A percentile compares a stretch with the other conserved stretches of the same genome.
Conservation (phyloP, 1,140 invertebrate genomes). For the Dryas iulia region DNA sequence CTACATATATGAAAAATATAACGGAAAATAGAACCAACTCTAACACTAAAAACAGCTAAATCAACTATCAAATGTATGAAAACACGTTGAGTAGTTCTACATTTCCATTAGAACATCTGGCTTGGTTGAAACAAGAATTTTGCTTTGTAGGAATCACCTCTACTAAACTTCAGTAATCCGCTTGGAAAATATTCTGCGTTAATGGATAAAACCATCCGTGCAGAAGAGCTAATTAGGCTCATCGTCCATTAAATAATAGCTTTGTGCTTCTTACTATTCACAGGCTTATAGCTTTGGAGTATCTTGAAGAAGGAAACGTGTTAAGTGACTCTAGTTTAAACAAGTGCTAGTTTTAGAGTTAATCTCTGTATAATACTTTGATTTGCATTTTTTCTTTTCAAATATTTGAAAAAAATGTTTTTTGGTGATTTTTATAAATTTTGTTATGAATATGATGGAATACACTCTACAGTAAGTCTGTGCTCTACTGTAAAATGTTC, state of each 20-base stretch:
- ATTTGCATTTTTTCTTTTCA: too few relatives aligned
- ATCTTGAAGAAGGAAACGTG: not conserved
- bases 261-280: not conserved
- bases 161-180: conserved; percentile 20
- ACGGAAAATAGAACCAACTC: too few relatives aligned
- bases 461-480: too few relatives aligned
- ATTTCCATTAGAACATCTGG: conserved; percentile 10
- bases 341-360: not conserved
- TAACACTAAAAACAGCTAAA: too few relatives aligned
- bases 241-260: conserved; percentile 6
- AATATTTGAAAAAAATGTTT: too few relatives aligned
- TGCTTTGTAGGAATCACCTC: conserved; percentile 15
- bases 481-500: too few relatives aligned
- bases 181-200: conserved; percentile 22
- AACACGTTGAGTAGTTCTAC: too few relatives aligned
- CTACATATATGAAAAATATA: too few relatives aligned
- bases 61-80: too few relatives aligned
- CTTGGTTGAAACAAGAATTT: conserved; percentile 15
- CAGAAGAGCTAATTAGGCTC: conserved; percentile 11
- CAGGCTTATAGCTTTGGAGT: not conserved
- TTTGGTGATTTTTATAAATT: too few relatives aligned
- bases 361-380: not conserved
- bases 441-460: too few relatives aligned
- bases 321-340: not conserved
- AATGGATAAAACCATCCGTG: conserved; percentile 20